These are phyloP conservation scores for Pogona vitticeps DNA, from an alignment of 2,113 vertebrate genomes.

Conservation along the genomic window DNA sequence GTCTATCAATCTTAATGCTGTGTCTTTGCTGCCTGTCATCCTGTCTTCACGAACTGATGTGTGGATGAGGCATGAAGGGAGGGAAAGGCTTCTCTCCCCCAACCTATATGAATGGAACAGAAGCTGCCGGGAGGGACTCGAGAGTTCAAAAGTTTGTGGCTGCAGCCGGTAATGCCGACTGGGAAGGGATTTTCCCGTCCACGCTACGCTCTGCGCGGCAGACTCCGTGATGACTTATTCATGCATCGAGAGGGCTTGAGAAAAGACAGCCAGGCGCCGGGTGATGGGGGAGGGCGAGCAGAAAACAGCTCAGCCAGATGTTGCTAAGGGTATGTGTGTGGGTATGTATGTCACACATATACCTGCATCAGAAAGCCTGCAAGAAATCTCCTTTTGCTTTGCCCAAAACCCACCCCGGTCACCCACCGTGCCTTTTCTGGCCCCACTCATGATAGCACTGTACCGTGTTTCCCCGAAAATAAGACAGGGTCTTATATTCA, in stretches of 20 bases:
- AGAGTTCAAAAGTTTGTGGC: slow-evolving; percentile 40
- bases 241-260: not conserved
- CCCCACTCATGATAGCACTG: not conserved
- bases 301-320: not conserved
- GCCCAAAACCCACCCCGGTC: too few species aligned
- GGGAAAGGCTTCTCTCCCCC: not conserved
- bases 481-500: too few species aligned
- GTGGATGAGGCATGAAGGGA: too few species aligned
- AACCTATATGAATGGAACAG: not conserved
- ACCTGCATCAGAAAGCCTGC: too few species aligned
- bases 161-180: rapidly evolving
- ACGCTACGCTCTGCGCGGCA: slow-evolving; percentile 11
- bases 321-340: not conserved
- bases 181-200: not conserved
- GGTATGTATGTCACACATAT: too few species aligned
- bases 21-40: too few species aligned
- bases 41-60: too few species aligned
- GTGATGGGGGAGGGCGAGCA: not conserved
- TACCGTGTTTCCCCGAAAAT: too few species aligned
- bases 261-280: slow-evolving; percentile 16
- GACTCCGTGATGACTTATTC: slow-evolving; percentile 51
- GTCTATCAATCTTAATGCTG: too few species aligned
- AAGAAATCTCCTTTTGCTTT: not conserved
- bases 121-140: not conserved
- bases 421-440: too few species aligned